Percentiles rank a stretch among this genome's conserved stretches.
phyloP scores from a whole-genome alignment of 2,113 vertebrate species.

The Danio rerio region DNA sequence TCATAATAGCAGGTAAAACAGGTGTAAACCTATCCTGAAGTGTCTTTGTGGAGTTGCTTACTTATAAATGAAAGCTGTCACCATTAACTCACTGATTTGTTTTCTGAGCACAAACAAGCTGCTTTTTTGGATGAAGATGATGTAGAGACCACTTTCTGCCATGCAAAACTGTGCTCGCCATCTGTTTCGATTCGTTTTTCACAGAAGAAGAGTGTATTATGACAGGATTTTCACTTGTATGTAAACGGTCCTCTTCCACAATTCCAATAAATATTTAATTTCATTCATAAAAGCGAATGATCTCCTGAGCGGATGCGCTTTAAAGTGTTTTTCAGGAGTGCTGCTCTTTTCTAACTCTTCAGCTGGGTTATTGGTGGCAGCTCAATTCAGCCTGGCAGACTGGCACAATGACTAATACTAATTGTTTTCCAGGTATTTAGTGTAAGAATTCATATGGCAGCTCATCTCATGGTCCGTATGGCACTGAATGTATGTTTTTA shows the following conservation, averaged over 20 bases:
- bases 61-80: neutral
- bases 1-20: no score
- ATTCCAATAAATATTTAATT: neutral
- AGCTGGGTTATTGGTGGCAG: neutral
- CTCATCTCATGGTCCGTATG: neutral
- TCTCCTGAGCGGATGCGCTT: neutral
- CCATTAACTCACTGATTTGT: neutral
- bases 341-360: slow-evolving; percentile 2
- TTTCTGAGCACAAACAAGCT: neutral
- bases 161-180: no score
- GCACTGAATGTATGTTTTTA: neutral
- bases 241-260: neutral
- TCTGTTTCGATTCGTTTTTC: no score
- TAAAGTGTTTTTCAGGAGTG: neutral
- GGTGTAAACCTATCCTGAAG: neutral
- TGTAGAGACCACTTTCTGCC: neutral
- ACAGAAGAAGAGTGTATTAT: neutral
- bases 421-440: neutral
- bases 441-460: neutral
- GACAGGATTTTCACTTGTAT: neutral
- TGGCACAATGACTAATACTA: neutral
- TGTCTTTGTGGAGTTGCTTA: neutral
- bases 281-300: neutral
- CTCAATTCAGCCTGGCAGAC: neutral
- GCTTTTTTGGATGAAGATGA: neutral